Evolutionary conservation across 2,888 invertebrate species (phyloP).

Genomic region (Heteromyza rotundicornis): DNA sequence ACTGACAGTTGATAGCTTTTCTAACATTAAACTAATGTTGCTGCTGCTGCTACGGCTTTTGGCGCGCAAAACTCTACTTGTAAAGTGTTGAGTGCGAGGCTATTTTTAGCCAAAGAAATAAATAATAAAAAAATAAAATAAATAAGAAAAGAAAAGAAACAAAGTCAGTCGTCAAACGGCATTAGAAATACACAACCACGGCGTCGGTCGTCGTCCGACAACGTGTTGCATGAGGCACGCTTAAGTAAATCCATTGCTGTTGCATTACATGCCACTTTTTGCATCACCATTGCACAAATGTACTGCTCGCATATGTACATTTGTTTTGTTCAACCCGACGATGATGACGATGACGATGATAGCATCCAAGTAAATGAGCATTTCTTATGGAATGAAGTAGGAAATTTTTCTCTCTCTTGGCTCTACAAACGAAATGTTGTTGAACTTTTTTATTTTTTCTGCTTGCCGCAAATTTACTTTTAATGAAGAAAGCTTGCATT

Average conservation of each 20-base stretch:
- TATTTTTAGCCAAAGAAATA: conserved; percentile 1
- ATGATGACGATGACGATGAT: conserved; percentile 6
- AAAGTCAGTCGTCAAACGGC: neutral
- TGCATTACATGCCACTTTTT: neutral
- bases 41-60: neutral
- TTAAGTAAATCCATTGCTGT: conserved; percentile 1
- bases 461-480: neutral
- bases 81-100: neutral
- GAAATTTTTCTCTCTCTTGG: neutral
- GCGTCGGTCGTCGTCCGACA: conserved; percentile 14
- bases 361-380: conserved; percentile 5
- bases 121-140: neutral
- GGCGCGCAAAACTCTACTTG: conserved; percentile 7
- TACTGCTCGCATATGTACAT: too few species aligned
- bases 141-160: neutral
- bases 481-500: neutral
- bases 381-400: conserved; percentile 8
- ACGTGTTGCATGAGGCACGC: conserved; percentile 12
- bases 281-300: too few species aligned
- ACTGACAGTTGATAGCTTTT: neutral
- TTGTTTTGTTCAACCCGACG: neutral
- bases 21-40: too few species aligned
- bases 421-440: neutral
- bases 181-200: neutral
- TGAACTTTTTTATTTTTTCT: neutral